Conservation (phyloP, 2,113 vertebrate genomes). For the Colinus virginianus region DNA sequence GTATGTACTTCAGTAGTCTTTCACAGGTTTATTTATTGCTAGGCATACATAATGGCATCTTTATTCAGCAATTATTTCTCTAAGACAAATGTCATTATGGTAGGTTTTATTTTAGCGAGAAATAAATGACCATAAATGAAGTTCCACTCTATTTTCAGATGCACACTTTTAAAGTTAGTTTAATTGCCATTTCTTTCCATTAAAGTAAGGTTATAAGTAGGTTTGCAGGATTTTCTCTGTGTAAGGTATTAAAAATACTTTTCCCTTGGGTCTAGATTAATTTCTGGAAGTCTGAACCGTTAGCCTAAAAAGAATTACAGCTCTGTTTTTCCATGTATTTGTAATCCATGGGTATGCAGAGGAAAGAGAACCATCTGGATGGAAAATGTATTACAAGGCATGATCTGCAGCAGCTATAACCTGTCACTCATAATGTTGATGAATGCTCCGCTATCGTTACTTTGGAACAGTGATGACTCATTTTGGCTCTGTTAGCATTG, state of each 20-base stretch:
- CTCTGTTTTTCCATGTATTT: conserved; percentile 37
- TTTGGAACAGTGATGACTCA: not conserved
- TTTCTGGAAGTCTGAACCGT: conserved; percentile 19
- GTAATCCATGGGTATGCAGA: conserved; percentile 1
- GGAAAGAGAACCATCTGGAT: conserved; percentile 28
- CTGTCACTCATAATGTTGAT: not conserved
- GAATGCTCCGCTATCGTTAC: not conserved
- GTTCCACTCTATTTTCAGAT: conserved; percentile 51
- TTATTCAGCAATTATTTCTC: not conserved
- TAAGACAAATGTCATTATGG: conserved; percentile 10
- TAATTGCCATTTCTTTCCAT: conserved; percentile 46
- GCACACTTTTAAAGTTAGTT: conserved; percentile 18
- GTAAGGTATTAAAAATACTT: conserved; percentile 56
- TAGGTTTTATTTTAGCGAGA: conserved; percentile 25
- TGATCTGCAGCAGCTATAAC: conserved; percentile 37
- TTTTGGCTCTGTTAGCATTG: not conserved
- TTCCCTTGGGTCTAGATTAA: conserved; percentile 28
- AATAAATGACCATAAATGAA: conserved; percentile 28
- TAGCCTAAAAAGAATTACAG: conserved; percentile 27
- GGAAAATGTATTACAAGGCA: conserved; percentile 3
- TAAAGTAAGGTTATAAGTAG: conserved; percentile 57
- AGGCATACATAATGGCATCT: not conserved
- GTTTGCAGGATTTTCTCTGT: conserved; percentile 15
- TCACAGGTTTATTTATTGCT: not conserved
- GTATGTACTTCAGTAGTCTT: not conserved